Evolutionary conservation across 2,797 vertebrate genomes (phyloP).

Genomic region (Neosilurus hyrtlii): DNA sequence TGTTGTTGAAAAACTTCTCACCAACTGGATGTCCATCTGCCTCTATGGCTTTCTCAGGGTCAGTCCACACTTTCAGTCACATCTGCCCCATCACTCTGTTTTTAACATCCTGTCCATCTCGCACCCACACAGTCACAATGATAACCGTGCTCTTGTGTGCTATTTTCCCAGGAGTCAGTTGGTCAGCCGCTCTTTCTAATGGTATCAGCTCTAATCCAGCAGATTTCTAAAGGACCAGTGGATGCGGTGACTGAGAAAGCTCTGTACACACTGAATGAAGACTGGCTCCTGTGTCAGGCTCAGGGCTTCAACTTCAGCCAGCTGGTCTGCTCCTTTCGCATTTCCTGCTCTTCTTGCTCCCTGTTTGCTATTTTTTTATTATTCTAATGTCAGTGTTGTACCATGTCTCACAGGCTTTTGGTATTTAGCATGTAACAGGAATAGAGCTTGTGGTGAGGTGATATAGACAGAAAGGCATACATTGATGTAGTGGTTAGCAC

Average conservation of each 20-base stretch:
- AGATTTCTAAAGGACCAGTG: slow-evolving; percentile 89
- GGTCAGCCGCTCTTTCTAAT: slow-evolving; percentile 91
- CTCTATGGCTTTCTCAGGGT: slow-evolving; percentile 94
- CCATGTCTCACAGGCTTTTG: neutral
- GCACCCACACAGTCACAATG: neutral
- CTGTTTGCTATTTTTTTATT: neutral
- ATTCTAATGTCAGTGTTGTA: neutral
- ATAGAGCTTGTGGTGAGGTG: neutral
- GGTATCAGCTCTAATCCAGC: slow-evolving; percentile 88
- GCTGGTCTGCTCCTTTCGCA: slow-evolving; percentile 30
- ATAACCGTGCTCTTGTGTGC: neutral
- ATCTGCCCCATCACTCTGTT: neutral
- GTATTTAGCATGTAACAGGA: neutral
- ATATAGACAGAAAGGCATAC: neutral
- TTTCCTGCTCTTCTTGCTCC: neutral
- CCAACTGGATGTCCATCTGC: slow-evolving; percentile 97
- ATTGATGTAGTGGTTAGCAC: too few species aligned
- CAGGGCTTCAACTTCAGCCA: slow-evolving; percentile 77
- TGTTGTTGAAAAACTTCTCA: slow-evolving; percentile 91
- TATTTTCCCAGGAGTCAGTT: slow-evolving; percentile 80
- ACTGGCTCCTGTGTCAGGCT: slow-evolving; percentile 95
- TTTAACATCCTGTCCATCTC: neutral
- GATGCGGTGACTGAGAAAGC: slow-evolving; percentile 92
- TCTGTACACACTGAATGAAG: slow-evolving; percentile 92
- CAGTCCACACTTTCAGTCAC: slow-evolving; percentile 41